Base-by-base conservation (phyloP, 2,888 invertebrate species). In the Euphydryas editha region DNA sequence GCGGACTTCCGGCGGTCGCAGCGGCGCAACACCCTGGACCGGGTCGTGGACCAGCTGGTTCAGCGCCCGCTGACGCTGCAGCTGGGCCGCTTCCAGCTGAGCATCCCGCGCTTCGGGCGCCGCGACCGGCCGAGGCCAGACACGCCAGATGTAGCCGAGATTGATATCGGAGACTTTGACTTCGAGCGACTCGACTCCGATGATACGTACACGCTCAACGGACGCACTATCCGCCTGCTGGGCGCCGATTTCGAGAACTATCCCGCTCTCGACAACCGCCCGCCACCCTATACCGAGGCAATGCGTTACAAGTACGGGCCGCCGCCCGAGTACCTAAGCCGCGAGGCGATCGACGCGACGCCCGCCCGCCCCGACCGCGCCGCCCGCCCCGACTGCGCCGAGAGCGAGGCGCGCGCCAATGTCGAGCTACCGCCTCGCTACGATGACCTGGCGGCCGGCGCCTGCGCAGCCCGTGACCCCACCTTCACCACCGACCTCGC, bases 171-270 rank as follows among this genome's bases (percentile, higher is more conserved):
- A 21, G 88, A 88, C 6, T 46, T 90, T 0, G 89, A 89, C 55
- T 84, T 90, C 24, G 85, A 88, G 0, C 67, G 90, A 0, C 72
- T 88, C 17, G 79, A 83, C 18, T 78, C 87, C 0, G 78, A 81
- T 42, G 92, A 92, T 1, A 93, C 93, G 0, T 93, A 92, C 69
- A 93, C 93, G 0, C 67, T 92, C 0, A 92, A 92, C 67, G 93
- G 93, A 0, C 67, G 92, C 1, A 93, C 92, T 0, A 91, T 93
- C 0, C 68, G 86, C 0, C 74, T 92, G 0, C 70, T 93, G n/a
- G 92, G 92, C 0, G 92, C 85, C 0, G 80, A 87, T 64, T 89
- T 91, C 49, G 88, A 88, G 20, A 84, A 88, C 62, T 88, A 86
- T 39, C 89, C 90, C 0, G 78, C 80, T 0, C 11, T 81, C 5